Base-by-base conservation (phyloP, 2,113 vertebrate genomes). In the Thermophis baileyi region DNA sequence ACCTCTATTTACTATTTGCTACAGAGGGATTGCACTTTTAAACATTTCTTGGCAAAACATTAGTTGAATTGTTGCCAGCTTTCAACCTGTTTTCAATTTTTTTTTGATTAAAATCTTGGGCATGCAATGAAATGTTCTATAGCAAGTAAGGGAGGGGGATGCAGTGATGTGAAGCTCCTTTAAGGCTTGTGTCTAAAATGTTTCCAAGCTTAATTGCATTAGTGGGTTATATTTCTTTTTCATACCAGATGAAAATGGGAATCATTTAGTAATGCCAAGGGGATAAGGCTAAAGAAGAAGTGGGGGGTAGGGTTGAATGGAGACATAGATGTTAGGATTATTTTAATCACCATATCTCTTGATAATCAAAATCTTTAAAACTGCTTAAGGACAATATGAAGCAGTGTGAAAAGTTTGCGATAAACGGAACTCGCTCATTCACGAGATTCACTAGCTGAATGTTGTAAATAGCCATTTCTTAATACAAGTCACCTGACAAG, bases 141-240 rank as follows among this genome's bases (percentile, higher is more conserved):
- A 93, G 90, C 91, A 92, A 87, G 1, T 1, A 9, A 88, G 93
- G 51, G 6, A 25, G 3, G 14, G 20, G 1, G n/a, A 12, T 93
- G 44, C 16, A 92, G 69, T 94, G 9, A 53, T 93, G 12, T 74
- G 35, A 8, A 2, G 0, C 55, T n/a, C 27, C 92, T 90, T 90
- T 87, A 49, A 88, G 91, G 55, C 69, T 93, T 63, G 5, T 10
- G 7, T 35, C 92, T 87, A 87, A 50, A 93, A 91, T 89, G 6
- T 1, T 89, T 92, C 93, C 87, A 91, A 2, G 85, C 92, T 92
- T 85, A 89, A 89, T 93, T 93, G 88, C 44, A 91, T 55, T 94
- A 92, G 87, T 87, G 8, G 2, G 90, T 49, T 93, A 91, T 93
- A 22, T 92, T 74, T 0, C 93, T 93, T 86, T 46, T 94, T 94